Evolutionary conservation across 2,797 vertebrate genomes (phyloP).

Genomic region (Tinamus major): DNA sequence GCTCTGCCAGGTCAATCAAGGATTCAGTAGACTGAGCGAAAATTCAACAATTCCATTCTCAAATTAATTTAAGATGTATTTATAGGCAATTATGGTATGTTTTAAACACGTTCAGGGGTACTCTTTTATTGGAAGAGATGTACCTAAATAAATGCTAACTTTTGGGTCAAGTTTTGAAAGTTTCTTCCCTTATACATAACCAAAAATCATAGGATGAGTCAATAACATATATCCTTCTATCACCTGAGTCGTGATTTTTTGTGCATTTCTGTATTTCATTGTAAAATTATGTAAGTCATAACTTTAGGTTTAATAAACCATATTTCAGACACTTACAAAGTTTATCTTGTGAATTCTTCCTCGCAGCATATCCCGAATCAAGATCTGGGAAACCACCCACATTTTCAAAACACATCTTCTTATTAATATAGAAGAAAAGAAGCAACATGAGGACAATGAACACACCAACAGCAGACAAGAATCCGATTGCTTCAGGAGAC

Average conservation of each 20-base stretch:
- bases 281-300: not conserved
- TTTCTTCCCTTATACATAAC: not conserved
- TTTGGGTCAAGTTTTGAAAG: not conserved
- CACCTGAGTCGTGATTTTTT: not conserved
- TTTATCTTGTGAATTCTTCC: slow-evolving; percentile 86
- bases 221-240: not conserved
- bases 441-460: slow-evolving; percentile 94
- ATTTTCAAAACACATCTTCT: slow-evolving; percentile 93
- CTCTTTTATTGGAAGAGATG: not conserved
- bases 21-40: not conserved
- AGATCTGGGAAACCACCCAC: slow-evolving; percentile 90
- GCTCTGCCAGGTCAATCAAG: not conserved
- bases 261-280: not conserved
- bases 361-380: slow-evolving; percentile 87
- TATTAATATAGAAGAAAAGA: slow-evolving; percentile 96
- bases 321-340: slow-evolving; percentile 78
- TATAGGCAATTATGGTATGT: not conserved
- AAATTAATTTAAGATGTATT: slow-evolving; percentile 9
- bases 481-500: slow-evolving; percentile 96
- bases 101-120: not conserved
- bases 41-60: not conserved
- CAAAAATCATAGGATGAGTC: not conserved
- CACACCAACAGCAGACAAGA: slow-evolving; percentile 92
- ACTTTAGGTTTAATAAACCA: not conserved
- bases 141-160: not conserved